phyloP scores from a whole-genome alignment of 2,797 vertebrate species.

The Cygnus olor region DNA sequence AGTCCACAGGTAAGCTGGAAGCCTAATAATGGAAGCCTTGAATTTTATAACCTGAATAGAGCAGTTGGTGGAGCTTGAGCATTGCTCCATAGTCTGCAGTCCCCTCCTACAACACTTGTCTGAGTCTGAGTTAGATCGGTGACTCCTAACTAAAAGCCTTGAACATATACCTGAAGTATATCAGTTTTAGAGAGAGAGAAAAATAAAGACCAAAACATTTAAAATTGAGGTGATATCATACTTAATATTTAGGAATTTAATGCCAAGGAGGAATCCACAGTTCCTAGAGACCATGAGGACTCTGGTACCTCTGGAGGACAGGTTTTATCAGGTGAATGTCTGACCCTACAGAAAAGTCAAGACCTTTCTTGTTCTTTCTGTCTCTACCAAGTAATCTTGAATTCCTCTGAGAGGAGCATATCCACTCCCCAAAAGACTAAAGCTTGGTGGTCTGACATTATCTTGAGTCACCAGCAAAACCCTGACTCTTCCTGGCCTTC shows the following conservation, averaged over 20 bases:
- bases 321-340: accelerated
- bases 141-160: background rate
- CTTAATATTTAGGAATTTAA: background rate
- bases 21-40: background rate
- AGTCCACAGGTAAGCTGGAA: background rate
- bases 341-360: background rate
- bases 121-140: background rate
- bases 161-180: background rate
- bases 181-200: background rate
- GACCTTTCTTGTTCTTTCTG: background rate
- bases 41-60: background rate
- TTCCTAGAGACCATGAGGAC: background rate
- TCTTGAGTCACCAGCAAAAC: background rate
- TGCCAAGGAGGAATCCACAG: background rate
- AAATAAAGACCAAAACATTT: background rate
- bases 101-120: background rate
- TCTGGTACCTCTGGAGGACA: background rate
- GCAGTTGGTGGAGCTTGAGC: background rate
- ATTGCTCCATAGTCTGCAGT: background rate
- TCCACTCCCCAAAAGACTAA: background rate
- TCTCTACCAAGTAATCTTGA: background rate
- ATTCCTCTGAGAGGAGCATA: background rate
- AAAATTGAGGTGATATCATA: background rate
- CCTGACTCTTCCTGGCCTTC: background rate
- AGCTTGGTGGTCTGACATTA: background rate